Base-by-base conservation (phyloP, 2,797 vertebrate species). In the Spheniscus humboldti region DNA sequence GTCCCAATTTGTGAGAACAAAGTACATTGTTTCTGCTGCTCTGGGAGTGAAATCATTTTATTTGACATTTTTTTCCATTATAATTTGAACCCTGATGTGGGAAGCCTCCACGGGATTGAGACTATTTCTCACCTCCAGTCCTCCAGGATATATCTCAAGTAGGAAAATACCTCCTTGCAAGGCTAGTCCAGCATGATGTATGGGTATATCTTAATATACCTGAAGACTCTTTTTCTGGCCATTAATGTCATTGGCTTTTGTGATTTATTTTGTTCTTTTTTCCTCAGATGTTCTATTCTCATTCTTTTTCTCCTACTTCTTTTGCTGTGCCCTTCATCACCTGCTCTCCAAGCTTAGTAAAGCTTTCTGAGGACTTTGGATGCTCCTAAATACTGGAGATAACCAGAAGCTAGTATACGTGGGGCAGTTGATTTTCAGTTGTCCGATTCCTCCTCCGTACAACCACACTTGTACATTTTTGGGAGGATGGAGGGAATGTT, bases 1-100 rank as follows among this genome's bases (percentile, higher is more conserved):
- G 93, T 95, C 95, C 52, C 91, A 97, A 87, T 97, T 97, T 97
- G 88, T 87, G 95, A 97, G 93, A 97, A 95, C 95, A 95, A 97
- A 97, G 91, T 88, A 35, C 45, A 28, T 91, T 86, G 73, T 95
- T 95, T 94, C 73, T 96, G 82, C 71, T 85, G 81, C 53, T 94
- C 93, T 88, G 63, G 77, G 92, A 77, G 87, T 90, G 72, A 78
- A 95, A 93, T 84, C 5, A 25, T 63, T 95, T 94, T 68, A 85
- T 81, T 67, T 95, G 82, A 75, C 50, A 0, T 52, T 77, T 86
- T 93, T 80, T 91, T 31, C 63, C 45, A 33, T 75, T 43, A 7
- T 69, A 63, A 37, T 89, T 92, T 92, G 86, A 91, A 25, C 12
- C 60, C 76, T 68, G 68, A 52, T 31, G 5, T 79, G 57, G 84